Percentiles rank a stretch among this genome's conserved stretches.
These are phyloP conservation scores for Limnephilus auricula DNA, from an alignment of 2,888 invertebrate genomes.

Conservation along the genomic window DNA sequence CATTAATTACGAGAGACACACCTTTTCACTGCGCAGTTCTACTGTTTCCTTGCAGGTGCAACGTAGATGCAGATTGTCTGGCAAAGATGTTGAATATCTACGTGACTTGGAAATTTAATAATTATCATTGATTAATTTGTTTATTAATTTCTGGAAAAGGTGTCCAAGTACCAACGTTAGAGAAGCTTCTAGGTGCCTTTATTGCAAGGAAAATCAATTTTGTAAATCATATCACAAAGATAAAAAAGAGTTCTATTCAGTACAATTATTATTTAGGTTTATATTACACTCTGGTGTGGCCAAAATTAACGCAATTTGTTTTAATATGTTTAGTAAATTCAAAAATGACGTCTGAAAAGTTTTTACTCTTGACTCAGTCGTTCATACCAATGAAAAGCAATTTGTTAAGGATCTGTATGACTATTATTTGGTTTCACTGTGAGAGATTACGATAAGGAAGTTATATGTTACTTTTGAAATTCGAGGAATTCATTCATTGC, in stretches of 20 bases:
- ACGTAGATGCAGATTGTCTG: not conserved
- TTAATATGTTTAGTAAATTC: not conserved
- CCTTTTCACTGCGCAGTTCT: not conserved
- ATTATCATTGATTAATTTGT: not conserved
- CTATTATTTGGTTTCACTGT: too few species aligned
- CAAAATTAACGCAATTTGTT: too few species aligned
- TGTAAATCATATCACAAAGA: not conserved
- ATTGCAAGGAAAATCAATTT: not conserved
- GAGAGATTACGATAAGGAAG: too few species aligned
- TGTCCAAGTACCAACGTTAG: too few species aligned
- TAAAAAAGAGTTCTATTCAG: not conserved
- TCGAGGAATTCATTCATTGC: too few species aligned
- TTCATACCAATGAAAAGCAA: too few species aligned
- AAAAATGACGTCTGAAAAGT: too few species aligned
- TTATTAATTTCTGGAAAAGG: not conserved
- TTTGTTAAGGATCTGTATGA: too few species aligned
- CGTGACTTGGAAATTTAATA: not conserved
- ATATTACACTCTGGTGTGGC: too few species aligned
- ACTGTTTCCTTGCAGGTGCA: not conserved
- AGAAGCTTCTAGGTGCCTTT: too few species aligned
- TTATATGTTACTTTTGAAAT: too few species aligned
- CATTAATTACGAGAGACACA: not conserved
- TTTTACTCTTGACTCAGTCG: too few species aligned
- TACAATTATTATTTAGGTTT: not conserved
- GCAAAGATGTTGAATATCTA: not conserved